A percentile compares a stretch with the other conserved stretches of the same genome.
Evolutionary conservation across 2,888 invertebrate genomes (phyloP).

Genomic region (Cerceris ruficornis): DNA sequence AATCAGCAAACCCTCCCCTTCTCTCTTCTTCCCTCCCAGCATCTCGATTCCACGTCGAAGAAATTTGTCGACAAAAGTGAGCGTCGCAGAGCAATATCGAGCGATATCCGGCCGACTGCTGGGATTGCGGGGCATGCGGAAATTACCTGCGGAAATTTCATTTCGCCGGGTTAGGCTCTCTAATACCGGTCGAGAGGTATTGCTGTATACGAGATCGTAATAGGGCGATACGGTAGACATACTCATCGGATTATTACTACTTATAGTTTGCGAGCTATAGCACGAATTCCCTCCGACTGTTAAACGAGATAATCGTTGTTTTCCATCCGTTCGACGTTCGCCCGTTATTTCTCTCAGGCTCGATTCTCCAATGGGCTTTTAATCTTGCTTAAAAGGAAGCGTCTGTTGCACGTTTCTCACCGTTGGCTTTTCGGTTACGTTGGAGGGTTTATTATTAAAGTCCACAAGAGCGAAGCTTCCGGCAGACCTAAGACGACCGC

Average conservation of each 20-base stretch:
- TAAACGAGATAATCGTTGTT: background rate
- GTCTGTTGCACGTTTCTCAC: no score
- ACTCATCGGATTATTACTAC: slow-evolving; percentile 33
- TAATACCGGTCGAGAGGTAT: slow-evolving; percentile 47
- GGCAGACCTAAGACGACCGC: no score
- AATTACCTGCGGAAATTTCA: slow-evolving; percentile 65
- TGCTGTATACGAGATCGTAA: slow-evolving; percentile 40
- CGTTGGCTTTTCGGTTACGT: no score
- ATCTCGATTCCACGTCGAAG: background rate
- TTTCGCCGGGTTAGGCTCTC: slow-evolving; percentile 52
- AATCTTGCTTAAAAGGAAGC: no score
- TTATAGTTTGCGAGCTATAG: slow-evolving; percentile 7
- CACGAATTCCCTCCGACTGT: slow-evolving; percentile 14
- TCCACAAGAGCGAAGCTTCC: no score
- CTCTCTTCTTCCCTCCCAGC: background rate
- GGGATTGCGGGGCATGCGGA: slow-evolving; percentile 51
- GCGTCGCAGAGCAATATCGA: slow-evolving; percentile 42
- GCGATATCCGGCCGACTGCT: slow-evolving; percentile 45
- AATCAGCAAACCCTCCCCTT: no score
- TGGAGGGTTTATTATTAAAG: no score
- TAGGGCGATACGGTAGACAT: slow-evolving; percentile 25
- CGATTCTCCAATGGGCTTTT: no score
- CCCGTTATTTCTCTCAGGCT: no score
- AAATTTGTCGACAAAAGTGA: slow-evolving; percentile 26
- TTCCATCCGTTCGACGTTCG: no score